Evolutionary conservation across 1,140 invertebrate genomes (phyloP).

Genomic region (Carposina sasakii): DNA sequence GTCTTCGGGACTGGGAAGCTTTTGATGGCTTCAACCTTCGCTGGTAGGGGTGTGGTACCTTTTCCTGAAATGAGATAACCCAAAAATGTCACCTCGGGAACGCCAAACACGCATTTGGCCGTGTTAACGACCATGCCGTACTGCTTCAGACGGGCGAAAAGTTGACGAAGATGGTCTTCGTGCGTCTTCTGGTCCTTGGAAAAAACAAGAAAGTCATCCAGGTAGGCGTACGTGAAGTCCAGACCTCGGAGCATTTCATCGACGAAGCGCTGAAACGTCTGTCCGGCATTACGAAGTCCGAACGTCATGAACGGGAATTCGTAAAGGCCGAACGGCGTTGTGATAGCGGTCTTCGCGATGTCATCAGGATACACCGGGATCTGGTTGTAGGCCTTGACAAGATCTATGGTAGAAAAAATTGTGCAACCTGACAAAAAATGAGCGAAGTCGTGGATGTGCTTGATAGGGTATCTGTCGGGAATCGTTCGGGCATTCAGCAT

Average conservation of each 20-base stretch:
- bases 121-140: slow-evolving; percentile 33
- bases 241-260: slow-evolving; percentile 48
- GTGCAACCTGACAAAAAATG: slow-evolving; percentile 32
- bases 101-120: slow-evolving; percentile 14
- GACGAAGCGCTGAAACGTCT: slow-evolving; percentile 69
- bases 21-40: slow-evolving; percentile 26
- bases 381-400: slow-evolving; percentile 66
- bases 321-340: slow-evolving; percentile 35
- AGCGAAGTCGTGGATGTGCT: slow-evolving; percentile 35
- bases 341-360: slow-evolving; percentile 42
- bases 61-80: background rate
- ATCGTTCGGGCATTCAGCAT: too few relatives aligned
- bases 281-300: slow-evolving; percentile 47
- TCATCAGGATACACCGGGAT: slow-evolving; percentile 42
- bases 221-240: slow-evolving; percentile 46
- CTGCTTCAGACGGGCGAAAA: slow-evolving; percentile 25
- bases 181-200: slow-evolving; percentile 36
- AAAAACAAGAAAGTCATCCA: slow-evolving; percentile 74
- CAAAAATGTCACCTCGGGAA: background rate
- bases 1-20: slow-evolving; percentile 32
- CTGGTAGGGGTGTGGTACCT: background rate
- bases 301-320: slow-evolving; percentile 54
- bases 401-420: slow-evolving; percentile 67
- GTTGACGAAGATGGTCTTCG: slow-evolving; percentile 18
- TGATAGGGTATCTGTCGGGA: too few relatives aligned